Evolutionary conservation across 2,113 vertebrate genomes (phyloP).

Genomic region (Hippocampus mohnikei): DNA sequence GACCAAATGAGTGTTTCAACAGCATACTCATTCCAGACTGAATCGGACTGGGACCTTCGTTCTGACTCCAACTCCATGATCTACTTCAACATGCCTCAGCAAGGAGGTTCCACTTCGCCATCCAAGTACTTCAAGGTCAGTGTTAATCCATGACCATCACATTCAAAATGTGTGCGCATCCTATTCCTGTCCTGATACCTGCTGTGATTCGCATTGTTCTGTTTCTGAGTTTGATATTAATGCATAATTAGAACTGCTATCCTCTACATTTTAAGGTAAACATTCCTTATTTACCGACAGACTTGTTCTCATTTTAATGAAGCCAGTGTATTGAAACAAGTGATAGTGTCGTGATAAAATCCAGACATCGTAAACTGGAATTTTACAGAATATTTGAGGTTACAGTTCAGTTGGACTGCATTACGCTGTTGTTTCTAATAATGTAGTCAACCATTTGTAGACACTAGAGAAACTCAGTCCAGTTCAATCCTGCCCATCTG

Average conservation of each 20-base stretch:
- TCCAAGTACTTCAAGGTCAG: slow-evolving; percentile 57
- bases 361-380: background rate
- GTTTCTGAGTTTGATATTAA: background rate
- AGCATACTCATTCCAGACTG: slow-evolving; percentile 53
- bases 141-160: background rate
- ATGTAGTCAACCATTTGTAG: background rate
- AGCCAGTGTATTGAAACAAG: background rate
- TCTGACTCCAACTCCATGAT: slow-evolving; percentile 50
- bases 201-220: background rate
- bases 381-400: background rate
- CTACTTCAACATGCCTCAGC: slow-evolving; percentile 55
- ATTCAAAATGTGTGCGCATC: background rate
- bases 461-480: background rate
- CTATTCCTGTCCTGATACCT: background rate
- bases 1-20: slow-evolving; percentile 68
- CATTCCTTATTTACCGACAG: background rate
- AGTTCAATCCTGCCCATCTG: background rate
- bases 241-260: background rate
- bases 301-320: background rate
- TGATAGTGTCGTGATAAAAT: background rate
- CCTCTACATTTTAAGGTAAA: background rate
- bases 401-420: background rate
- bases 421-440: background rate
- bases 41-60: slow-evolving; percentile 37
- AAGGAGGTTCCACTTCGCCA: slow-evolving; percentile 23